Evolutionary conservation across 37 sponge, comb jelly and placozoan species (phyloP).

Genomic region (Crambe crambe): DNA sequence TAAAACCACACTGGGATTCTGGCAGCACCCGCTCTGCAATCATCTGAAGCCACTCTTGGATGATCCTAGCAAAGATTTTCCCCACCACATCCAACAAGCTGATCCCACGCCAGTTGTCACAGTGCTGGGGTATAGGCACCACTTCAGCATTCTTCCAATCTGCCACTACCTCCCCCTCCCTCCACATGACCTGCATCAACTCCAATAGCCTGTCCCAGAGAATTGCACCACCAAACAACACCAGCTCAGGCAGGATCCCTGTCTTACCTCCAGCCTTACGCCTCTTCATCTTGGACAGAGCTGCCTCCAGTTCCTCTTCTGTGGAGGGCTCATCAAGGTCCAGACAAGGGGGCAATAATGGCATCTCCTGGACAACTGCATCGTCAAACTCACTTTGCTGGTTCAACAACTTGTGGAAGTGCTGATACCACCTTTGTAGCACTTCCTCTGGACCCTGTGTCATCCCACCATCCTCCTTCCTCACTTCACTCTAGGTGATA

Average conservation of each 20-base stretch:
- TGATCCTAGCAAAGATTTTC: background rate
- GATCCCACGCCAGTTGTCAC: slow-evolving; percentile 29
- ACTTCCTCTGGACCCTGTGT: slow-evolving; percentile 34
- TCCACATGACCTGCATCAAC: slow-evolving; percentile 15
- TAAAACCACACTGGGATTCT: background rate
- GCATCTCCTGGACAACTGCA: background rate
- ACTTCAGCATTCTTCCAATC: slow-evolving; percentile 30
- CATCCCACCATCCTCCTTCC: slow-evolving; percentile 33
- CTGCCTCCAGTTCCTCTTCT: background rate
- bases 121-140: slow-evolving; percentile 7
- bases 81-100: background rate
- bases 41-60: background rate
- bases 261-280: background rate
- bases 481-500: no score
- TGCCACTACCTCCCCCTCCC: slow-evolving; percentile 2
- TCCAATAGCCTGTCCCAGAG: background rate
- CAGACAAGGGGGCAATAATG: background rate
- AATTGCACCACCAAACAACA: background rate
- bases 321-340: background rate
- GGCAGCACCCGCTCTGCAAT: background rate
- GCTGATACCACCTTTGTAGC: slow-evolving; percentile 4
- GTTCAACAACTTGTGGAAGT: slow-evolving; percentile 13
- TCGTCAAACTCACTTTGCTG: background rate
- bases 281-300: background rate
- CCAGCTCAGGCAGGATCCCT: background rate